Evolutionary conservation across 2,113 vertebrate genomes (phyloP), one percentile per base, ranked within the genome.

Genomic region (Macroglossus sobrinus): DNA sequence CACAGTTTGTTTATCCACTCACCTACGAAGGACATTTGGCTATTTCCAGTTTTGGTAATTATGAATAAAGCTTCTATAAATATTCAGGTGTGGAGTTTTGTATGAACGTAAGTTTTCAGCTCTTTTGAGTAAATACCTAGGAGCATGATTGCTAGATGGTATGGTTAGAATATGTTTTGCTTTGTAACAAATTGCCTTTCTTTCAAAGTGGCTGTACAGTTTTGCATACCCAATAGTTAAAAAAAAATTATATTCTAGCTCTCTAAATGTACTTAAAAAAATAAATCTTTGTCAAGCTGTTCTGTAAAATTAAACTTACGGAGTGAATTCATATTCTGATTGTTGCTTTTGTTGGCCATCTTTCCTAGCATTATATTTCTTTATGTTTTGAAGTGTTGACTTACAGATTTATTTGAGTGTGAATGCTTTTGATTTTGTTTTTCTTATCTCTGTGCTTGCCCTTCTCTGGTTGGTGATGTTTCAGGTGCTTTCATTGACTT

Each of bases 311-410:
- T 47, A 79, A 76, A 88, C 35, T 89, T 72, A 26, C 84, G 53
- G 80, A 89, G 66, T 93, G 85, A 45, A n/a, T 75, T 93, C 9
- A 30, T 89, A 35, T 63, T 96, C 50, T 71, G 66, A 33, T 80
- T 94, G 35, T 87, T 82, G 47, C 33, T 76, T 79, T 93, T 64
- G 50, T 68, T 84, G 53, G 63, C 59, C 68, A 3, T 63, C n/a
- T 84, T 86, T 96, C 59, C 75, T 94, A 80, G 68, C 74, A 35
- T 88, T 88, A 0, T 93, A 53, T 84, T n/a, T 85, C 88, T 71
- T 82, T 13, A 38, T 69, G 28, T 87, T 93, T 85, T 75, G 63
- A 87, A 92, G 19, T 92, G 89, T 92, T 84, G 57, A 88, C 55
- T 72, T 86, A 40, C 7, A 69, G 63, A 69, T 38, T 89, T 11